These are phyloP conservation scores for Misgurnus mizolepis DNA, from an alignment of 2,113 vertebrate species.

Conservation along the genomic window DNA sequence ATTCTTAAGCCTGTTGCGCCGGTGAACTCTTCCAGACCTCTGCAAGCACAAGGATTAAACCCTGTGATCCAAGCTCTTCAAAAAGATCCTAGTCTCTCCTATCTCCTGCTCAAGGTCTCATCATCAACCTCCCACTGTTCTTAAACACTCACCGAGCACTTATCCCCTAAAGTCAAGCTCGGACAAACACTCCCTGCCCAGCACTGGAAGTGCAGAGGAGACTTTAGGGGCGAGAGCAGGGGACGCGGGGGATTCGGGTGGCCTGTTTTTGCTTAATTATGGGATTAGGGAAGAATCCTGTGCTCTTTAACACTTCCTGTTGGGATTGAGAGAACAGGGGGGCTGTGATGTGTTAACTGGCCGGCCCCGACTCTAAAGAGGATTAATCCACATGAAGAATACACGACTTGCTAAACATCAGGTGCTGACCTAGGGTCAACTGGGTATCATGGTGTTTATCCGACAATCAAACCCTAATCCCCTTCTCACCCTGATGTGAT, in stretches of 20 bases:
- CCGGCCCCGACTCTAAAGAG: slow-evolving; percentile 61
- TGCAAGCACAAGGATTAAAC: slow-evolving; percentile 71
- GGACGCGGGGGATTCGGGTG: slow-evolving; percentile 60
- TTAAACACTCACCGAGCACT: slow-evolving; percentile 56
- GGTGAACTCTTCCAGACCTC: slow-evolving; percentile 74
- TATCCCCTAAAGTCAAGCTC: slow-evolving; percentile 69
- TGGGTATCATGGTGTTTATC: slow-evolving; percentile 73
- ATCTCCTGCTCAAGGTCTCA: slow-evolving; percentile 14
- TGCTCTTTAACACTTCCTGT: slow-evolving; percentile 73
- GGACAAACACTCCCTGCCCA: slow-evolving; percentile 75
- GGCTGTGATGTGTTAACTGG: slow-evolving; percentile 65
- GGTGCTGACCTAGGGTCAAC: slow-evolving; percentile 74
- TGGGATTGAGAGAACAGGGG: slow-evolving; percentile 46
- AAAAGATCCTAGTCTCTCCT: slow-evolving; percentile 27
- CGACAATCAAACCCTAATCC: slow-evolving; percentile 75
- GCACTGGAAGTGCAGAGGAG: slow-evolving; percentile 70
- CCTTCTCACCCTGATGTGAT: slow-evolving; percentile 40
- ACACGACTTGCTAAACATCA: slow-evolving; percentile 65
- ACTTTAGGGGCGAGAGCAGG: slow-evolving; percentile 15
- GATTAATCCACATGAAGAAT: slow-evolving; percentile 75
- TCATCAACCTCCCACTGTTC: slow-evolving; percentile 28
- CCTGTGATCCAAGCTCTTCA: slow-evolving; percentile 69
- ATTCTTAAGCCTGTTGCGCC: slow-evolving; percentile 24
- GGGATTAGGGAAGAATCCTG: slow-evolving; percentile 74
- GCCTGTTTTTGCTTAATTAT: slow-evolving; percentile 72